Conservation (phyloP, 2,797 vertebrate species). For the Limosa lapponica region DNA sequence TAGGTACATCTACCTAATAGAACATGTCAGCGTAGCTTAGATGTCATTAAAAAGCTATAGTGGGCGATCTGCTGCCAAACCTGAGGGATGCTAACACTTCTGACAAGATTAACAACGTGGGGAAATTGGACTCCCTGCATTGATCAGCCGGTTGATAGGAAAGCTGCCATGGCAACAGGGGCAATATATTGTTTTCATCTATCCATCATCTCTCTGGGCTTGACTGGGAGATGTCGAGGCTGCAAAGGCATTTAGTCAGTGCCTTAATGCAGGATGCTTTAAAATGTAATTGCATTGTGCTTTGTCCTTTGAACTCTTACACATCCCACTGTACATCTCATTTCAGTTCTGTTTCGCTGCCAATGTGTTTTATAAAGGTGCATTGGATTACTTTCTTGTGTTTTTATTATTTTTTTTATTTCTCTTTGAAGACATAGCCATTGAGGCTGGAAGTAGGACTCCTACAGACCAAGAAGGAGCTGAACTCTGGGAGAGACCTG, state of each 20-base stretch:
- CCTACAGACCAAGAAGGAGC: background rate
- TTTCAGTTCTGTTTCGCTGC: background rate
- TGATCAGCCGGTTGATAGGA: constrained; percentile 1
- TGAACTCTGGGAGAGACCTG: background rate
- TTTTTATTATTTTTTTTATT: background rate
- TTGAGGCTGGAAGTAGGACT: background rate
- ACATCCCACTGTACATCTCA: background rate
- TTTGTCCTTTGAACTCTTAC: background rate
- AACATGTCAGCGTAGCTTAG: background rate
- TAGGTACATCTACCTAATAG: background rate
- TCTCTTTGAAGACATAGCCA: fast-evolving
- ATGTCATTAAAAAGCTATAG: background rate
- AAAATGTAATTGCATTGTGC: background rate
- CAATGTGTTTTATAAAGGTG: background rate
- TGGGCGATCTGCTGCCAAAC: background rate
- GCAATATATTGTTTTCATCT: background rate
- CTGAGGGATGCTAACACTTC: background rate
- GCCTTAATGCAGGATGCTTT: background rate
- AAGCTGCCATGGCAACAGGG: background rate
- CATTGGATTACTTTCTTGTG: background rate
- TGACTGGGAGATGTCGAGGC: background rate
- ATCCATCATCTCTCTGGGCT: background rate
- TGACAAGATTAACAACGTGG: background rate
- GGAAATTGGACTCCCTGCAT: background rate
- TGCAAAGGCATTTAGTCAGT: background rate